These are phyloP conservation scores for Polietes domitor DNA, from an alignment of 2,888 invertebrate genomes.

Conservation along the genomic window DNA sequence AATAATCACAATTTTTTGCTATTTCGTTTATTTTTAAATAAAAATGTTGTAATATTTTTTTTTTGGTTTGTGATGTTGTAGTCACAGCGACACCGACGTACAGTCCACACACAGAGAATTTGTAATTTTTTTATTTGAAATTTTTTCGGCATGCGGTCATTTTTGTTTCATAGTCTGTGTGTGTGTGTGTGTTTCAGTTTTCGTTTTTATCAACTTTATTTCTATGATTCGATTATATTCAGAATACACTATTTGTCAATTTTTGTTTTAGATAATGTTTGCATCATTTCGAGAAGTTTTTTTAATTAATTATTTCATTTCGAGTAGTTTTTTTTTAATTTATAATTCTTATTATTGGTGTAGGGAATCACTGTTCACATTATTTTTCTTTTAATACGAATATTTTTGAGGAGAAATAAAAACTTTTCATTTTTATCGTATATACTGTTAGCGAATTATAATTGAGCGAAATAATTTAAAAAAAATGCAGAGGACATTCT, in stretches of 20 bases:
- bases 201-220: slow-evolving; percentile 5
- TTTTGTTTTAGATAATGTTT: slow-evolving; percentile 1
- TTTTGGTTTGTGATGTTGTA: background rate
- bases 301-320: background rate
- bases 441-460: too few relatives aligned
- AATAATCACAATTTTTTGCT: slow-evolving; percentile 25
- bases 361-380: too few relatives aligned
- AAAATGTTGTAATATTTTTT: slow-evolving; percentile 54
- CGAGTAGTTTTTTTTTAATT: background rate
- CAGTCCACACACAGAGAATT: slow-evolving; percentile 13
- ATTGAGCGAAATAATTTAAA: too few relatives aligned
- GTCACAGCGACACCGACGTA: background rate
- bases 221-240: slow-evolving; percentile 30
- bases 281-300: background rate
- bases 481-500: too few relatives aligned
- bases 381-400: too few relatives aligned
- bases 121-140: slow-evolving; percentile 28
- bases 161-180: slow-evolving; percentile 16
- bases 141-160: slow-evolving; percentile 61
- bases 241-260: slow-evolving; percentile 18
- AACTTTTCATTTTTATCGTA: too few relatives aligned
- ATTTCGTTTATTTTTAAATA: slow-evolving; percentile 50
- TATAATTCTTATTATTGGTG: too few relatives aligned
- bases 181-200: slow-evolving; percentile 28
- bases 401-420: too few relatives aligned